phyloP scores from a whole-genome alignment of 2,888 invertebrate genomes.

The Pachliopta kotzebuea region DNA sequence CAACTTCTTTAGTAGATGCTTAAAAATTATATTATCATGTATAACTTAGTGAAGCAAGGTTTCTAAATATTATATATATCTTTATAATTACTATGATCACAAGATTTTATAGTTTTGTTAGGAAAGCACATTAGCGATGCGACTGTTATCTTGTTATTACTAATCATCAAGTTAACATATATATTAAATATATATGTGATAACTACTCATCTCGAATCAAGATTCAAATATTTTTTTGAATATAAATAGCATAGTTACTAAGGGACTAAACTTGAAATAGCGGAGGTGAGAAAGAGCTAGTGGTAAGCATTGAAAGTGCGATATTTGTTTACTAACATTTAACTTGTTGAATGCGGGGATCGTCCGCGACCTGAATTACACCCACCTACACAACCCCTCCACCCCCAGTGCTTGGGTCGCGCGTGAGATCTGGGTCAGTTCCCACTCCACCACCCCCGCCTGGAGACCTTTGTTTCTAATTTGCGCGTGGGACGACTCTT shows the following conservation, averaged over 20 bases:
- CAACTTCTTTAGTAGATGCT: too few relatives aligned
- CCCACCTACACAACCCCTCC: not conserved
- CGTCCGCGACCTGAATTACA: slow-evolving; percentile 13
- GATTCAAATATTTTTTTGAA: not conserved
- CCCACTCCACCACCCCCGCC: not conserved
- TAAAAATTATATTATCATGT: too few relatives aligned
- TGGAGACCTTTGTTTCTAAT: slow-evolving; percentile 21
- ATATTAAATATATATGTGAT: too few relatives aligned
- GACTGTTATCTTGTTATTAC: too few relatives aligned
- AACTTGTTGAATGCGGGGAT: slow-evolving; percentile 25
- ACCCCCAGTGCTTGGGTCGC: not conserved
- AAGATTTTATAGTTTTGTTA: too few relatives aligned
- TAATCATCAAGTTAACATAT: too few relatives aligned
- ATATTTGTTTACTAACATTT: slow-evolving; percentile 23
- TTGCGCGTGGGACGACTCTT: slow-evolving; percentile 19
- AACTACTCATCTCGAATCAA: too few relatives aligned
- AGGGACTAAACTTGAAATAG: slow-evolving; percentile 10
- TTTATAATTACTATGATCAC: too few relatives aligned
- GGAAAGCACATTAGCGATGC: too few relatives aligned
- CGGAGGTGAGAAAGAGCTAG: not conserved
- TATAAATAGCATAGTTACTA: not conserved
- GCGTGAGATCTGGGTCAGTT: slow-evolving; percentile 17
- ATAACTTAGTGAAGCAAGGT: too few relatives aligned
- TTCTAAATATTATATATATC: too few relatives aligned
- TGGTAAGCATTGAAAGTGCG: not conserved